These are phyloP conservation scores for Orthonychiurus folsomi DNA, from an alignment of 2,888 invertebrate genomes.

Conservation along the genomic window DNA sequence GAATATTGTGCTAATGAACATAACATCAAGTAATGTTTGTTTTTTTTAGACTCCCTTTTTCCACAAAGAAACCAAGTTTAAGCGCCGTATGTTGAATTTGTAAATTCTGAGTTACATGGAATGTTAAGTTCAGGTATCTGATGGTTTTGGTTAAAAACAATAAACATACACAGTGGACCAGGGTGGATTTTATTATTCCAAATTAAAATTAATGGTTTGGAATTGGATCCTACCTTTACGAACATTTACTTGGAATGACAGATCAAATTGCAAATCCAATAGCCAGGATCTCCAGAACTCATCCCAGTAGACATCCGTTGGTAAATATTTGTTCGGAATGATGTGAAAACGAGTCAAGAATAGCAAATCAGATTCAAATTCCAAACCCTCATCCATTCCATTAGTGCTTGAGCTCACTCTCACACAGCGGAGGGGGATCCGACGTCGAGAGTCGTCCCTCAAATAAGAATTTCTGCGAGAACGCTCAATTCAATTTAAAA, in stretches of 20 bases:
- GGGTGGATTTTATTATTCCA: too few relatives aligned
- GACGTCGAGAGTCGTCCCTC: background rate
- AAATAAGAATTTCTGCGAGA: background rate
- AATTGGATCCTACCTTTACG: background rate
- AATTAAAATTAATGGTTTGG: background rate
- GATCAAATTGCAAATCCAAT: background rate
- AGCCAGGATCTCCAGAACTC: background rate
- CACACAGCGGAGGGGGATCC: background rate
- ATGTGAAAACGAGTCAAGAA: background rate
- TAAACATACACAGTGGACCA: too few relatives aligned
- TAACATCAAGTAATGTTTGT: too few relatives aligned
- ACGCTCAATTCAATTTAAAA: background rate
- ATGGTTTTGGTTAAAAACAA: too few relatives aligned
- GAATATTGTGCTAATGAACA: too few relatives aligned
- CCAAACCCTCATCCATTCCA: background rate
- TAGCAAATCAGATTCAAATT: conserved; percentile 1
- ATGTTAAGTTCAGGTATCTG: too few relatives aligned
- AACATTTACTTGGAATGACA: background rate
- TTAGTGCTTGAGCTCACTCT: background rate
- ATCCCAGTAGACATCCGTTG: background rate
- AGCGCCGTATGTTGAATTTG: too few relatives aligned
- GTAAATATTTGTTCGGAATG: background rate
- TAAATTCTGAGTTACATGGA: too few relatives aligned
- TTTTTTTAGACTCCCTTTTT: too few relatives aligned
- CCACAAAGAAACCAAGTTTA: too few relatives aligned